A percentile compares a stretch with the other conserved stretches of the same genome.
Evolutionary conservation across 2,888 invertebrate genomes (phyloP).

Genomic region (Chloroclystis v-ata): DNA sequence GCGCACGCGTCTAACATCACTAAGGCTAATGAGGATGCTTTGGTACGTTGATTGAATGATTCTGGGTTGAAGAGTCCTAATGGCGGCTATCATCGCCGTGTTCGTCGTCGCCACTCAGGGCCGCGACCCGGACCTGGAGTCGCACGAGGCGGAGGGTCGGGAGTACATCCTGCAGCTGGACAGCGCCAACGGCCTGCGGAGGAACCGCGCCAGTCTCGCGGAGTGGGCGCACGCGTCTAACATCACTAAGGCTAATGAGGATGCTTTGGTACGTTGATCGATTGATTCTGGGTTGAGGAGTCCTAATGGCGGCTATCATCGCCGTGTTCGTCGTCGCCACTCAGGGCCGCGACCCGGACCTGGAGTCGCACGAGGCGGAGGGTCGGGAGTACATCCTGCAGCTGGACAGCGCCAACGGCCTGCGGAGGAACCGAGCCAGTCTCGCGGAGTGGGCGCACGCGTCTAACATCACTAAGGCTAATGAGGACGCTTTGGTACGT

Average conservation of each 20-base stretch:
- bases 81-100: constrained; percentile 70
- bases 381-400: constrained; percentile 80
- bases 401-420: constrained; percentile 79
- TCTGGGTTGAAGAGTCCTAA: constrained; percentile 56
- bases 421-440: constrained; percentile 78
- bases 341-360: constrained; percentile 71
- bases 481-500: constrained; percentile 63
- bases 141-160: constrained; percentile 77
- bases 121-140: constrained; percentile 73
- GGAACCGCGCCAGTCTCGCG: constrained; percentile 79
- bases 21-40: constrained; percentile 78
- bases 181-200: constrained; percentile 75
- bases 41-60: constrained; percentile 40
- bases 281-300: constrained; percentile 49
- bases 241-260: constrained; percentile 82
- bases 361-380: constrained; percentile 75
- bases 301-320: constrained; percentile 65
- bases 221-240: constrained; percentile 88
- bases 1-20: constrained; percentile 87
- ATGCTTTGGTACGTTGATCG: constrained; percentile 51
- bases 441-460: constrained; percentile 86
- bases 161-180: constrained; percentile 81
- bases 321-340: constrained; percentile 73
- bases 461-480: constrained; percentile 86
- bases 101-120: constrained; percentile 73